Evolutionary conservation across 2,113 vertebrate genomes (phyloP).

Genomic region (Sarotherodon lohbergeri): DNA sequence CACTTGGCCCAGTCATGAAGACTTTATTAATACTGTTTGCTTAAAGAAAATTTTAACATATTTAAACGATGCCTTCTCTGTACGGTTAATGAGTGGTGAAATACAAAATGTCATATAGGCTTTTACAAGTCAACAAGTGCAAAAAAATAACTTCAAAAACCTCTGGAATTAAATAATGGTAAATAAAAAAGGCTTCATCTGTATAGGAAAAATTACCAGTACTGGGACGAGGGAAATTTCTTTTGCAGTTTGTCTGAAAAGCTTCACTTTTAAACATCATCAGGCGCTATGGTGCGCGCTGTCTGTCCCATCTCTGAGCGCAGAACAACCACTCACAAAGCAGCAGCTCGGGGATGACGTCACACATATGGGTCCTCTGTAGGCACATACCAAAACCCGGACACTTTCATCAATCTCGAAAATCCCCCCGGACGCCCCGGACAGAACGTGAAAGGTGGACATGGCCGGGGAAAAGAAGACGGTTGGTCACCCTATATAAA

Average conservation of each 20-base stretch:
- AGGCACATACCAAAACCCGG: background rate
- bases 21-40: too few relatives aligned
- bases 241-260: background rate
- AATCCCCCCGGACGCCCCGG: background rate
- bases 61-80: too few relatives aligned
- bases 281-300: too few relatives aligned
- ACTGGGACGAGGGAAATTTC: background rate
- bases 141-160: too few relatives aligned
- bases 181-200: too few relatives aligned
- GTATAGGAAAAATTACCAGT: background rate
- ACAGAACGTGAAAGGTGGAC: background rate
- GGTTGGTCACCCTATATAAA: background rate
- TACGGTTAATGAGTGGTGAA: too few relatives aligned
- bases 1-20: too few relatives aligned
- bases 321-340: background rate
- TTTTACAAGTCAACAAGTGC: too few relatives aligned
- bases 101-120: too few relatives aligned
- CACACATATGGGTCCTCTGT: background rate
- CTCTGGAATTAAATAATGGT: too few relatives aligned
- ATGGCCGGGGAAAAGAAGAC: background rate
- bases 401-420: background rate
- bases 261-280: background rate
- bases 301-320: background rate
- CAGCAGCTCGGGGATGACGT: background rate
- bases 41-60: too few relatives aligned